phyloP scores from a whole-genome alignment of 2,797 vertebrate genomes.

The Salmo trutta region DNA sequence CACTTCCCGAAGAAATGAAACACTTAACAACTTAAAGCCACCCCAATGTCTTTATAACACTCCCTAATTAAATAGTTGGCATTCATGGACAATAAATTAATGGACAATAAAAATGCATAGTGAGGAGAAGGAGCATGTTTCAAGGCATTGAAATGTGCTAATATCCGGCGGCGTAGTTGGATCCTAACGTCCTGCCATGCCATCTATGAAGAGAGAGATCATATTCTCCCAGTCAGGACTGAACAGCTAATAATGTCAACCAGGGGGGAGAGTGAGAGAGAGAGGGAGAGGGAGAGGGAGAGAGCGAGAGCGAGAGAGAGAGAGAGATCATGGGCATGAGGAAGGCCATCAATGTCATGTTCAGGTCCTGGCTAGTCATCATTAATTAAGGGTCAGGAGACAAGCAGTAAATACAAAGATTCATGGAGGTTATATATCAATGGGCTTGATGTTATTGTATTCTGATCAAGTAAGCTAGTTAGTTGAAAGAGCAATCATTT shows the following conservation, averaged over 20 bases:
- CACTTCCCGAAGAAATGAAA: slow-evolving; percentile 46
- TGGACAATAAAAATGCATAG: slow-evolving; percentile 48
- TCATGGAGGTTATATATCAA: neutral
- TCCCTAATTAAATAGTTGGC: slow-evolving; percentile 54
- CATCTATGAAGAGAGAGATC: neutral
- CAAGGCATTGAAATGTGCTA: slow-evolving; percentile 24
- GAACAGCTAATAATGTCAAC: no score
- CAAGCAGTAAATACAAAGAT: neutral
- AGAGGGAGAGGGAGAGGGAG: neutral
- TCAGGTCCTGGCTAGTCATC: no score
- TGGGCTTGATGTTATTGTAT: no score
- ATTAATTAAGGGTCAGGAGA: neutral
- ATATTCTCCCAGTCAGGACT: no score
- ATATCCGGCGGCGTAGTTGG: neutral
- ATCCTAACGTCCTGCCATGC: neutral
- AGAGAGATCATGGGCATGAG: neutral
- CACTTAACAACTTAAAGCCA: slow-evolving; percentile 53
- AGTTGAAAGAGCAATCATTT: neutral
- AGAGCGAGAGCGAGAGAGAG: neutral
- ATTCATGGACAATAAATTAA: slow-evolving; percentile 60
- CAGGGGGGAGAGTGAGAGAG: neutral
- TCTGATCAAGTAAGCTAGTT: no score
- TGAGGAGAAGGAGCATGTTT: neutral
- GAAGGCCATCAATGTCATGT: no score
- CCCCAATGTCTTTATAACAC: slow-evolving; percentile 47